phyloP scores from a whole-genome alignment of 2,888 invertebrate genomes.

The Andrena hattorfiana region DNA sequence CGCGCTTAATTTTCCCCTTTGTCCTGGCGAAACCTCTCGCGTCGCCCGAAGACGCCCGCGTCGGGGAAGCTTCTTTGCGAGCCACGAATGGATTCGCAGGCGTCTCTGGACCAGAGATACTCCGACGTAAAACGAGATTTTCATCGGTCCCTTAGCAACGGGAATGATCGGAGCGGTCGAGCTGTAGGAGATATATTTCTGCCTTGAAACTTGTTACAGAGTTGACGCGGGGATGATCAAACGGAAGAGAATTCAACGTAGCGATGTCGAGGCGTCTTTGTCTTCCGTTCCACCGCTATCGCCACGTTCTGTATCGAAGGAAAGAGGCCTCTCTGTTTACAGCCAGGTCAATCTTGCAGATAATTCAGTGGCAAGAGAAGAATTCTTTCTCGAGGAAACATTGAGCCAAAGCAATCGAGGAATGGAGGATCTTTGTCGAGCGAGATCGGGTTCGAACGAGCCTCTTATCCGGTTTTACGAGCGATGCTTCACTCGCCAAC shows the following conservation, averaged over 20 bases:
- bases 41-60: constrained; percentile 15
- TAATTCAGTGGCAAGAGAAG: constrained; percentile 52
- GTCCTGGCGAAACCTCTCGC: constrained; percentile 22
- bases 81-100: too few relatives aligned
- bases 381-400: constrained; percentile 16
- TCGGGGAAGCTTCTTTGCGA: not conserved
- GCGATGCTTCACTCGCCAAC: constrained; percentile 30
- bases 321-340: constrained; percentile 33
- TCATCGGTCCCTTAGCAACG: too few relatives aligned
- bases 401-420: constrained; percentile 46
- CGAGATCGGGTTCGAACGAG: constrained; percentile 61
- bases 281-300: constrained; percentile 9
- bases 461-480: constrained; percentile 63
- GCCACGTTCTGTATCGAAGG: not conserved
- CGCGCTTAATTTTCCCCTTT: constrained; percentile 46
- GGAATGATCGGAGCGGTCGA: too few relatives aligned
- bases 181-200: too few relatives aligned
- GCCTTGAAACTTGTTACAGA: too few relatives aligned
- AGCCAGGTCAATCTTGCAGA: constrained; percentile 39
- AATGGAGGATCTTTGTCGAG: constrained; percentile 43
- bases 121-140: too few relatives aligned
- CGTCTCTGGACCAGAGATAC: too few relatives aligned
- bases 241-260: too few relatives aligned
- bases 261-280: constrained; percentile 12
- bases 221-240: too few relatives aligned